phyloP scores from a whole-genome alignment of 2,113 vertebrate species.

The Pterocles burchelli region DNA sequence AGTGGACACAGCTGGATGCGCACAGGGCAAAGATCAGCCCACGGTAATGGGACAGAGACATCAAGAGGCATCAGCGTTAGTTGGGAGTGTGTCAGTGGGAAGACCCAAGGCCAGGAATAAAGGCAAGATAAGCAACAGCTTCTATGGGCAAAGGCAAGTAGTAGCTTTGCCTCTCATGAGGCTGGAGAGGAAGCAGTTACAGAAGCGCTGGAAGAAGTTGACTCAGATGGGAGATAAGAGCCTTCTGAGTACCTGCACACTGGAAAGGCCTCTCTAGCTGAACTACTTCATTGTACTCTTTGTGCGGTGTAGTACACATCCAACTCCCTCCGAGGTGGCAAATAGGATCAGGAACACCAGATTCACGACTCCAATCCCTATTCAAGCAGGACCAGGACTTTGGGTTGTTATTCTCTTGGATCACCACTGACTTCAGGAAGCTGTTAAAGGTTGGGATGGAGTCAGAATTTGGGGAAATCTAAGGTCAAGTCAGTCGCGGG shows the following conservation, averaged over 20 bases:
- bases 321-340: background rate
- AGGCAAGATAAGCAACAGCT: background rate
- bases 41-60: fast-evolving
- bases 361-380: background rate
- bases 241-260: background rate
- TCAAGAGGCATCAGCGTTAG: background rate
- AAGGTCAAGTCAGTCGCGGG: background rate
- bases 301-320: fast-evolving
- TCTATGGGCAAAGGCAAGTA: background rate
- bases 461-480: background rate
- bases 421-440: background rate
- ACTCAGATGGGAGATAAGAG: constrained; percentile 3
- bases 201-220: background rate
- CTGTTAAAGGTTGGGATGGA: background rate
- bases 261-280: background rate
- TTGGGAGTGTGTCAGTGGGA: background rate
- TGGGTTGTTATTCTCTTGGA: background rate
- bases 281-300: background rate
- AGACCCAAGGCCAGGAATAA: background rate
- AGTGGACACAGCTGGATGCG: fast-evolving
- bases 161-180: background rate
- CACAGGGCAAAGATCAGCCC: background rate
- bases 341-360: background rate
- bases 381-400: background rate
- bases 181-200: background rate